These are phyloP conservation scores for Xiphorhynchus erythropygius DNA, from an alignment of 2,797 vertebrate genomes.

Conservation along the genomic window DNA sequence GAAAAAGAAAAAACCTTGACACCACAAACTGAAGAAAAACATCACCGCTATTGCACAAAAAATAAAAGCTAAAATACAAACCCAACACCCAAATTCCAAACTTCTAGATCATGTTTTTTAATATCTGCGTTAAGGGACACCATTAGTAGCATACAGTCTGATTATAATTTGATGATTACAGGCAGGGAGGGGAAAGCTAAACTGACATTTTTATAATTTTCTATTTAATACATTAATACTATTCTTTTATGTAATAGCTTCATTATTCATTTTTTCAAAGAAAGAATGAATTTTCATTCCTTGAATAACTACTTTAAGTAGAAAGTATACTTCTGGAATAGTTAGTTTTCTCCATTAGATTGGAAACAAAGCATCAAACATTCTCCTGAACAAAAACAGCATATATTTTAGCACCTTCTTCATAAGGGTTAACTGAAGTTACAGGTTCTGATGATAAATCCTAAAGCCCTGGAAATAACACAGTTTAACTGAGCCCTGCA, in stretches of 20 bases:
- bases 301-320: neutral
- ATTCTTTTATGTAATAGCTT: neutral
- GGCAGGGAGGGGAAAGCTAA: neutral
- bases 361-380: neutral
- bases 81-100: neutral
- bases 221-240: neutral
- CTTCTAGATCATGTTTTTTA: neutral
- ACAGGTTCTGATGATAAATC: rapidly evolving
- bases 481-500: neutral
- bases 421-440: neutral
- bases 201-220: neutral
- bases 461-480: neutral
- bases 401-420: neutral
- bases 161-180: neutral
- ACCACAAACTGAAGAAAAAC: neutral
- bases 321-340: neutral
- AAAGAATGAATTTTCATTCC: neutral
- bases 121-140: neutral
- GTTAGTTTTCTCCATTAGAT: neutral
- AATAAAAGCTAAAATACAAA: neutral
- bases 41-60: neutral
- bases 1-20: rapidly evolving
- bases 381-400: neutral
- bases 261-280: neutral
- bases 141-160: neutral